phyloP scores from a whole-genome alignment of 2,888 invertebrate genomes.

The Perdita meconis region DNA sequence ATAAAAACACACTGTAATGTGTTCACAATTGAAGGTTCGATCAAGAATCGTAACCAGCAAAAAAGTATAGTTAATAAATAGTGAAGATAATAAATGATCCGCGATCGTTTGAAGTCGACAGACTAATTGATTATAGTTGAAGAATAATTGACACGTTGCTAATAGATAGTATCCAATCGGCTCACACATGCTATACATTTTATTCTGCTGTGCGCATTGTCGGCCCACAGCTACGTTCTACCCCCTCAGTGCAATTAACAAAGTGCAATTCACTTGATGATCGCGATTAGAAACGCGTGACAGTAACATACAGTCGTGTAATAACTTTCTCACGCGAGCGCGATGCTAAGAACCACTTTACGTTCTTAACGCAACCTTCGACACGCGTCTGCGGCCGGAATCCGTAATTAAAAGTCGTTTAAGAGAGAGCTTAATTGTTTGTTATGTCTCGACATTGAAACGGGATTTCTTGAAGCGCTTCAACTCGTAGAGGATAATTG shows the following conservation, averaged over 20 bases:
- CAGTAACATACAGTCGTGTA: slow-evolving; percentile 26
- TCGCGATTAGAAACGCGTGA: slow-evolving; percentile 39
- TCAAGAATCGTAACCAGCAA: too few species aligned
- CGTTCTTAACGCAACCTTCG: neutral
- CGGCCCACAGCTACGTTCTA: neutral
- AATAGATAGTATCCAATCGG: neutral
- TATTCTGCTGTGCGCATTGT: slow-evolving; percentile 14
- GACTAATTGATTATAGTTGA: slow-evolving; percentile 14
- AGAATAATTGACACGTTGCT: neutral
- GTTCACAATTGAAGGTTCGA: too few species aligned
- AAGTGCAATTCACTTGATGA: slow-evolving; percentile 39
- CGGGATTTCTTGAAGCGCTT: neutral
- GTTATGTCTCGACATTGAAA: slow-evolving; percentile 3
- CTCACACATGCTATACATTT: neutral
- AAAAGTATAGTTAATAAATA: neutral
- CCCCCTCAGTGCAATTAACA: slow-evolving; percentile 31
- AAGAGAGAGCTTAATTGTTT: slow-evolving; percentile 5
- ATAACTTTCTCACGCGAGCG: neutral
- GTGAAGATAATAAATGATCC: neutral
- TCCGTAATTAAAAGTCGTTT: slow-evolving; percentile 34
- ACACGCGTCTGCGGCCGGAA: slow-evolving; percentile 3
- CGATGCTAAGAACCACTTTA: slow-evolving; percentile 4
- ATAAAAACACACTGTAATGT: too few species aligned
- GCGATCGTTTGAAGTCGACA: neutral
- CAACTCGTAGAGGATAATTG: slow-evolving; percentile 1